These are phyloP conservation scores for Augiades crinisus DNA, from an alignment of 2,888 invertebrate species.

Conservation along the genomic window DNA sequence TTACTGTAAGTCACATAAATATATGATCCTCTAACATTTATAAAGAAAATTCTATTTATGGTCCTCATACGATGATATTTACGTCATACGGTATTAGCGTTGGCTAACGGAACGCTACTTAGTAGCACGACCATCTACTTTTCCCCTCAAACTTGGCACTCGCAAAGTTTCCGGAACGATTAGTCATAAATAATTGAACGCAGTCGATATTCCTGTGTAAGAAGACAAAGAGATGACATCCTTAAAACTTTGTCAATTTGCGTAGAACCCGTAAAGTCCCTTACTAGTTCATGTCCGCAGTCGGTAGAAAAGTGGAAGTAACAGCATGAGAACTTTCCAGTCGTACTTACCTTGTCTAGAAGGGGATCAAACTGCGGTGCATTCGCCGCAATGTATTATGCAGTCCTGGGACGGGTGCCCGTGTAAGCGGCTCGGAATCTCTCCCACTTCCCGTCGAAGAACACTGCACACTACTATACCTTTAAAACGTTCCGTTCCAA, in stretches of 20 bases:
- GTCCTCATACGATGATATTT: neutral
- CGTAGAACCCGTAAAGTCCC: slow-evolving; percentile 66
- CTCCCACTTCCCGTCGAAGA: slow-evolving; percentile 54
- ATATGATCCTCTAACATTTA: neutral
- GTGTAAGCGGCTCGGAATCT: slow-evolving; percentile 74
- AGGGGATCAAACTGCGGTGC: slow-evolving; percentile 79
- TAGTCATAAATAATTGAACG: slow-evolving; percentile 72
- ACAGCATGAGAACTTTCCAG: slow-evolving; percentile 72
- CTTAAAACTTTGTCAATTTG: slow-evolving; percentile 75
- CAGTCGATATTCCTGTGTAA: slow-evolving; percentile 66
- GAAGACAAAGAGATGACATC: slow-evolving; percentile 70
- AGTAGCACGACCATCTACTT: slow-evolving; percentile 11
- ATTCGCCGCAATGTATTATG: slow-evolving; percentile 79
- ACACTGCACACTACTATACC: slow-evolving; percentile 61
- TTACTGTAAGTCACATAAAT: neutral
- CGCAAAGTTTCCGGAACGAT: slow-evolving; percentile 57
- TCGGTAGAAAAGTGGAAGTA: slow-evolving; percentile 68
- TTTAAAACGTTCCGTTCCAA: slow-evolving; percentile 63
- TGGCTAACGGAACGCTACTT: slow-evolving; percentile 8
- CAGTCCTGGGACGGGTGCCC: slow-evolving; percentile 63
- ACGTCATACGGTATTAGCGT: slow-evolving; percentile 6
- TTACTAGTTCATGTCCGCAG: slow-evolving; percentile 65
- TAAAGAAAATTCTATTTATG: neutral
- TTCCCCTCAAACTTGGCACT: slow-evolving; percentile 47
- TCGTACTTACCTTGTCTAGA: slow-evolving; percentile 78